Percentiles rank a stretch among this genome's conserved stretches.
phyloP scores from a whole-genome alignment of 2,797 vertebrate species.

The Pygocentrus nattereri region DNA sequence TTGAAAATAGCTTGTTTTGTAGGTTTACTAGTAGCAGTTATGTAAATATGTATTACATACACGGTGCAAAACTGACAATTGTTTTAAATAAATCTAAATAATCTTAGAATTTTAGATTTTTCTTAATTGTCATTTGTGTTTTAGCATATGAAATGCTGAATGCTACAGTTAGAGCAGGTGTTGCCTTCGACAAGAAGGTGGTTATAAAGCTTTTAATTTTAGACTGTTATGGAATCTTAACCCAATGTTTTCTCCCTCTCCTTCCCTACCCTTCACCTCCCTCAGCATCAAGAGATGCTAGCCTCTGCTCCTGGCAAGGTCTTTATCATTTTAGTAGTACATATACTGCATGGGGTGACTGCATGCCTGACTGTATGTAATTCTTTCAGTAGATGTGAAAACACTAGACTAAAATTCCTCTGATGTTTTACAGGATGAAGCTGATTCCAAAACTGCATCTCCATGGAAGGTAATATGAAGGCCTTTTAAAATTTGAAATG shows the following conservation, averaged over 20 bases:
- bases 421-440: slow-evolving; percentile 86
- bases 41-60: neutral
- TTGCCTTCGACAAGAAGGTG: neutral
- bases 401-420: neutral
- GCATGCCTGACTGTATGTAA: slow-evolving; percentile 7
- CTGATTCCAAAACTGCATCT: slow-evolving; percentile 91
- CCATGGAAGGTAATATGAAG: slow-evolving; percentile 93
- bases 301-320: slow-evolving; percentile 80
- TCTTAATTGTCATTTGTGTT: neutral
- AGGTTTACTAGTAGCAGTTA: neutral
- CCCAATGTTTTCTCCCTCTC: neutral
- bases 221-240: neutral
- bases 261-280: neutral
- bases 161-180: no score
- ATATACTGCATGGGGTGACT: neutral
- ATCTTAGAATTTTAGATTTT: neutral
- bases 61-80: neutral
- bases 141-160: neutral
- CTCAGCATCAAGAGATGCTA: slow-evolving; percentile 78
- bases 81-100: no score
- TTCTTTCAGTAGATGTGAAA: neutral
- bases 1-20: no score
- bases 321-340: slow-evolving; percentile 7
- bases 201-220: neutral
- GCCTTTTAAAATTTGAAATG: neutral